A percentile compares a stretch with the other conserved stretches of the same genome.
Evolutionary conservation across 1,140 invertebrate genomes (phyloP).

Genomic region (Drosophila orosa): DNA sequence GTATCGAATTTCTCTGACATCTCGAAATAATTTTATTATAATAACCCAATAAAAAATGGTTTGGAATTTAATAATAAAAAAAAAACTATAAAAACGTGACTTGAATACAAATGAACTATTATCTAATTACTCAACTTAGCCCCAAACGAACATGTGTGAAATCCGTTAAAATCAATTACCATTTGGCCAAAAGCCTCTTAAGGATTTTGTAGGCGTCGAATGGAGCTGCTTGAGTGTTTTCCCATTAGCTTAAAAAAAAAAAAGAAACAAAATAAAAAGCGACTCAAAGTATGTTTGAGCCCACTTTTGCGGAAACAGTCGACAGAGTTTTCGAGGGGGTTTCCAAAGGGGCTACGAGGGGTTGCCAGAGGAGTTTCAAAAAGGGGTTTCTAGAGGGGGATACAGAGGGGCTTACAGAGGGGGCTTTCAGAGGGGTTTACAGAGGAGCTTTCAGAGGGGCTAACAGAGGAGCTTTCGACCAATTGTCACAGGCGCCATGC

Average conservation of each 20-base stretch:
- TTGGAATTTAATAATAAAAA: background rate
- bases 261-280: conserved; percentile 18
- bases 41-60: background rate
- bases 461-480: conserved; percentile 2
- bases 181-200: conserved; percentile 29
- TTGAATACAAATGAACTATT: background rate
- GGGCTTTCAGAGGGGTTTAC: background rate
- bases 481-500: conserved; percentile 67
- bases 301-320: conserved; percentile 32
- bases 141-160: conserved; percentile 25
- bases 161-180: conserved; percentile 49
- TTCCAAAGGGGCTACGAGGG: background rate
- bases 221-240: conserved; percentile 38
- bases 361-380: background rate
- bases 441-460: background rate
- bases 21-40: background rate
- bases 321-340: background rate
- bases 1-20: background rate
- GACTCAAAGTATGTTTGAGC: conserved; percentile 12
- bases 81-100: background rate
- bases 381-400: background rate
- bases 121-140: conserved; percentile 19
- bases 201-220: conserved; percentile 43
- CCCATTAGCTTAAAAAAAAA: conserved; percentile 35
- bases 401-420: background rate